These are phyloP conservation scores for Hyles lineata DNA, from an alignment of 2,888 invertebrate species.

Conservation along the genomic window DNA sequence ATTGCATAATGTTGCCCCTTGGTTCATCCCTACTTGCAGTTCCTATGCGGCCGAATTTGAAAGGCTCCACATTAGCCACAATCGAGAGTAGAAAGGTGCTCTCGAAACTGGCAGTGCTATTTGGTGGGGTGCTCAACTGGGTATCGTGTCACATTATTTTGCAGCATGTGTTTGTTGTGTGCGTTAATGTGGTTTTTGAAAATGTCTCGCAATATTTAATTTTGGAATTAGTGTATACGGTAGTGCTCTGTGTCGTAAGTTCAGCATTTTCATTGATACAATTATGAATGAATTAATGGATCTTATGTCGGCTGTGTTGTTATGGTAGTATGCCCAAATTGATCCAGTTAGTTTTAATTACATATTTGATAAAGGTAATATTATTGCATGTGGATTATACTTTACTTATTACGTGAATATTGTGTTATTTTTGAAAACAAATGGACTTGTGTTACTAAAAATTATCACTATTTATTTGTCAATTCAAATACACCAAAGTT, in stretches of 20 bases:
- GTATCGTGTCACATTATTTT: constrained; percentile 37
- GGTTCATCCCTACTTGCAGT: constrained; percentile 77
- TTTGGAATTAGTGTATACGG: not conserved
- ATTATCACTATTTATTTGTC: no score
- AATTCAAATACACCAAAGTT: no score
- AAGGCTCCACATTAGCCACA: constrained; percentile 51
- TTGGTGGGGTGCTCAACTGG: constrained; percentile 63
- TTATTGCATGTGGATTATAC: no score
- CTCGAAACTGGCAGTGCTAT: constrained; percentile 60
- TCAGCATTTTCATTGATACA: not conserved
- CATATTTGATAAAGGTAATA: no score
- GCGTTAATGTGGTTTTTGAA: constrained; percentile 15
- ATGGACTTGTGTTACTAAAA: no score
- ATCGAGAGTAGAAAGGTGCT: constrained; percentile 52
- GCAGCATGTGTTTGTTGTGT: constrained; percentile 24
- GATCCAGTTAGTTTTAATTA: no score
- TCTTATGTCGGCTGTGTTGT: no score
- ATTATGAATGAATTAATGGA: no score
- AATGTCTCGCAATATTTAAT: constrained; percentile 3
- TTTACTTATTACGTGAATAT: no score
- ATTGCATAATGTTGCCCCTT: constrained; percentile 64
- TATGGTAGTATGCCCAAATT: no score
- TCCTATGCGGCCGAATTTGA: constrained; percentile 64
- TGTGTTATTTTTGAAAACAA: no score
- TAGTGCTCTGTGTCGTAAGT: not conserved